Evolutionary conservation across 2,113 vertebrate genomes (phyloP), one percentile per base, ranked within the genome.

Genomic region (Pantherophis guttatus): DNA sequence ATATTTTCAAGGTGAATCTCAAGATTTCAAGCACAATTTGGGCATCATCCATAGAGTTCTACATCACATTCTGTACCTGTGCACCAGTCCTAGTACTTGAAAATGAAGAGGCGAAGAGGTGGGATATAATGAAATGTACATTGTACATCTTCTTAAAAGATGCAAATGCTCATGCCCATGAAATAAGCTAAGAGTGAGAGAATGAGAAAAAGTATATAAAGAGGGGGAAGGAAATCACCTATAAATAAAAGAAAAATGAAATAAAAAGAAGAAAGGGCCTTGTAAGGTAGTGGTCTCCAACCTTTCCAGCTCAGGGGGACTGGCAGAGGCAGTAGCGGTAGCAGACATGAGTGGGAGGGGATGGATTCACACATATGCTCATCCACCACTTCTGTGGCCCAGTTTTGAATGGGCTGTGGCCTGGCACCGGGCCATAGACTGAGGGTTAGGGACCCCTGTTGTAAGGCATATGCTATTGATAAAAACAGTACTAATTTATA

Each of bases 141-240:
- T 50, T 81, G 33, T 52, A 33, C 23, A 59, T 24, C 58, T 59
- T 59, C 44, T 26, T 55, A 15, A 5, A 55, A 81, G 19, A 87
- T 29, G 44, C 23, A 86, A 86, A 11, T 54, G 12, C 10, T 33
- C 85, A n/a, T 13, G n/a, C 52, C 81, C 19, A 86, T 52, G 86
- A 87, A 92, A 87, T 29, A 88, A 92, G 39, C 17, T 39, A 3
- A 86, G 21, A 87, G n/a, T 53, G 24, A 86, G 17, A 86, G 90
- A 48, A 44, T 86, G 23, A 86, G 33, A 55, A 81, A n/a, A 19
- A 44, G 24, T 33, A 26, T 17, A 33, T 57, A 39, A 21, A 33
- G 5, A 44, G 0, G 0, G 0, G 57, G 29, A n/a, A n/a, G 0
- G 3, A 65, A 91, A 53, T 58, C 0, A 90, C 85, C 57, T 58